These are phyloP conservation scores for Gastrophryne carolinensis DNA, from an alignment of 2,797 vertebrate species.

Conservation along the genomic window DNA sequence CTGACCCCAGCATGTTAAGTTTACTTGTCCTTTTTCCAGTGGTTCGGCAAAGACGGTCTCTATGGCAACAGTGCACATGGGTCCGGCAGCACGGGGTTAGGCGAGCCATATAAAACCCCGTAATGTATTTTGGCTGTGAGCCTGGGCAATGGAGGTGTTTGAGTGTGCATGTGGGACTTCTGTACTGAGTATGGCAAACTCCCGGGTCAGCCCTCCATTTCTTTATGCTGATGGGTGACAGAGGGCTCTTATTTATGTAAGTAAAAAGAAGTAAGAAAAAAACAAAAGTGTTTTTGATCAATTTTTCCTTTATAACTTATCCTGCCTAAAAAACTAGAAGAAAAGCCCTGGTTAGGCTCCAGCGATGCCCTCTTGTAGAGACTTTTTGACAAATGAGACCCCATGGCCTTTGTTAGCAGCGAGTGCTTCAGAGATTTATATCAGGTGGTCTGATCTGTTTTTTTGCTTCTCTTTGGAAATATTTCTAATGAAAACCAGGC, in stretches of 20 bases:
- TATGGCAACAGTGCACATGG: constrained; percentile 29
- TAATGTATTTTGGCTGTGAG: constrained; percentile 43
- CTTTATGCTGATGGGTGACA: not conserved
- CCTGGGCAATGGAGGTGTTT: constrained; percentile 31
- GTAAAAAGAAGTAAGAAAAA: too few species aligned
- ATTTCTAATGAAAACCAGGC: not conserved
- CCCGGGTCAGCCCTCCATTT: not conserved
- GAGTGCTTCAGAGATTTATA: constrained; percentile 16
- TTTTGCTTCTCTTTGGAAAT: not conserved
- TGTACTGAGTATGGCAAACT: constrained; percentile 6
- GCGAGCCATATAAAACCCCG: constrained; percentile 22
- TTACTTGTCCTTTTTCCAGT: constrained; percentile 4
- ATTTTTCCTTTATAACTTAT: too few species aligned
- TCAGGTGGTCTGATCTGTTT: not conserved
- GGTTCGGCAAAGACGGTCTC: constrained; percentile 25
- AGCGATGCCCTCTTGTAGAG: too few species aligned
- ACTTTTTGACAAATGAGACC: too few species aligned
- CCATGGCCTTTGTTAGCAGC: not conserved
- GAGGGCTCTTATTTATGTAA: not conserved
- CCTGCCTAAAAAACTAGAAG: too few species aligned
- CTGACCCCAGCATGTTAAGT: constrained; percentile 18
- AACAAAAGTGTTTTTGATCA: too few species aligned
- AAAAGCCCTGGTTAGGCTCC: too few species aligned
- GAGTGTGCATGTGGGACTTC: constrained; percentile 32
- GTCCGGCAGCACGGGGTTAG: constrained; percentile 24